Percentiles rank a stretch among this genome's conserved stretches.
Evolutionary conservation across 1,140 invertebrate genomes (phyloP).

Genomic region (Cydia fagiglandana): DNA sequence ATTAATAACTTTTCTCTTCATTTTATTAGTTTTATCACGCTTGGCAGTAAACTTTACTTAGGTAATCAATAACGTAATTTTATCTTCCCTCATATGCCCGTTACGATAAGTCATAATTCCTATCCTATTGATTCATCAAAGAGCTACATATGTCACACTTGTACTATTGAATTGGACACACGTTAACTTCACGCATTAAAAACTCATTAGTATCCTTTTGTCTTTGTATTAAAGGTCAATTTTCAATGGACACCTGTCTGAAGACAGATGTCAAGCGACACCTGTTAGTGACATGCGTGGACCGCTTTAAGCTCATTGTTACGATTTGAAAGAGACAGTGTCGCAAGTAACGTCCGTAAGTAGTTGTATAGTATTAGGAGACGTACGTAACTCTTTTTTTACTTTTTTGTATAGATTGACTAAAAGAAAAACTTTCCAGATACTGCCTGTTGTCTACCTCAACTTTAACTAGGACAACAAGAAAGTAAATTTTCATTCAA

Average conservation of each 20-base stretch:
- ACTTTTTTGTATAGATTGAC: neutral
- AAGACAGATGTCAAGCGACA: slow-evolving; percentile 21
- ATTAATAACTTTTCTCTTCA: neutral
- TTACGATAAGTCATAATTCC: neutral
- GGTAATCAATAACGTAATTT: neutral
- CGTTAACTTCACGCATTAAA: slow-evolving; percentile 17
- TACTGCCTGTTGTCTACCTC: neutral
- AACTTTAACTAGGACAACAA: too few relatives aligned
- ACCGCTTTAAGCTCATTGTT: slow-evolving; percentile 18
- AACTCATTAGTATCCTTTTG: slow-evolving; percentile 27
- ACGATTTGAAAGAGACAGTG: slow-evolving; percentile 1
- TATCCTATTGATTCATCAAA: slow-evolving; percentile 26
- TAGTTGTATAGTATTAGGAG: neutral
- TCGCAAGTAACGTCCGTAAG: neutral
- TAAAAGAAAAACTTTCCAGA: neutral
- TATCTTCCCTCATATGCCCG: neutral
- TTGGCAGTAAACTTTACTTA: neutral
- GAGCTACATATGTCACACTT: slow-evolving; percentile 24
- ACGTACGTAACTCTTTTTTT: neutral
- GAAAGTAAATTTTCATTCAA: too few relatives aligned
- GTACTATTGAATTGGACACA: neutral
- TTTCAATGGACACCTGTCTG: slow-evolving; percentile 17
- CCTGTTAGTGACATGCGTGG: slow-evolving; percentile 19
- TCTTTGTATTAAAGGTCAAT: slow-evolving; percentile 24
- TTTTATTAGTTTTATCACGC: neutral